A percentile compares a stretch with the other conserved stretches of the same genome.
Conservation (phyloP, 2,888 invertebrate genomes). For the Acanthococcus lagerstroemiae region DNA sequence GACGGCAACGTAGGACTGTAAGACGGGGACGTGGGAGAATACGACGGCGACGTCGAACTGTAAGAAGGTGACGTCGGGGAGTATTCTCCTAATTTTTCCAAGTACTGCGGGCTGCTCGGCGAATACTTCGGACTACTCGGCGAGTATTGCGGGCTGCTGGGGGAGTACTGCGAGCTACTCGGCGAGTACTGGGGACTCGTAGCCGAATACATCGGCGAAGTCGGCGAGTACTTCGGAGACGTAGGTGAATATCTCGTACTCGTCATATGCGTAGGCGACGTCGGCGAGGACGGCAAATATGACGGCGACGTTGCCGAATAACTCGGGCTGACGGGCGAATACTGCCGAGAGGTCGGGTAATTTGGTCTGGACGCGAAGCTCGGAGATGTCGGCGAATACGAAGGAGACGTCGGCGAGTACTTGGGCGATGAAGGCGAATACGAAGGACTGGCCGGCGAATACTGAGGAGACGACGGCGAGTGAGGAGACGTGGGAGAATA, state of each 20-base stretch:
- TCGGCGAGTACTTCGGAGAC: conserved; percentile 60
- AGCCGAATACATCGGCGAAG: conserved; percentile 56
- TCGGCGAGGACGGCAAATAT: conserved; percentile 61
- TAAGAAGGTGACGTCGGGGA: conserved; percentile 66
- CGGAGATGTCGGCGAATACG: conserved; percentile 57
- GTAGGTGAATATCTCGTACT: conserved; percentile 45
- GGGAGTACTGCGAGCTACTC: conserved; percentile 54
- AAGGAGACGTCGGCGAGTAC: conserved; percentile 52
- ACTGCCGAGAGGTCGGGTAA: conserved; percentile 54
- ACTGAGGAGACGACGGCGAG: conserved; percentile 63
- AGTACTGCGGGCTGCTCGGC: conserved; percentile 65
- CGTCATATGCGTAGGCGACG: conserved; percentile 50
- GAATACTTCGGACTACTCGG: conserved; percentile 69
- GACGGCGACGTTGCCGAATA: conserved; percentile 58
- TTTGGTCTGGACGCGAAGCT: conserved; percentile 54
- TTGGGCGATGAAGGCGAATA: conserved; percentile 48
- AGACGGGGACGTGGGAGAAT: conserved; percentile 56
- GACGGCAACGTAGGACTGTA: conserved; percentile 69
- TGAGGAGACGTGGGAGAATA: conserved; percentile 61
- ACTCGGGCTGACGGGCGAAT: conserved; percentile 64
- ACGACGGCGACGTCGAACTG: conserved; percentile 70
- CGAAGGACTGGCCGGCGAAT: conserved; percentile 61
- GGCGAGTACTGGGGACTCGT: conserved; percentile 44
- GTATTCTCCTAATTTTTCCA: conserved; percentile 68
- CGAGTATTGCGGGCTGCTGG: conserved; percentile 55